Evolutionary conservation across 92 coral and sea anemone species (phyloP).

Genomic region (Anthopleura xanthogrammica): DNA sequence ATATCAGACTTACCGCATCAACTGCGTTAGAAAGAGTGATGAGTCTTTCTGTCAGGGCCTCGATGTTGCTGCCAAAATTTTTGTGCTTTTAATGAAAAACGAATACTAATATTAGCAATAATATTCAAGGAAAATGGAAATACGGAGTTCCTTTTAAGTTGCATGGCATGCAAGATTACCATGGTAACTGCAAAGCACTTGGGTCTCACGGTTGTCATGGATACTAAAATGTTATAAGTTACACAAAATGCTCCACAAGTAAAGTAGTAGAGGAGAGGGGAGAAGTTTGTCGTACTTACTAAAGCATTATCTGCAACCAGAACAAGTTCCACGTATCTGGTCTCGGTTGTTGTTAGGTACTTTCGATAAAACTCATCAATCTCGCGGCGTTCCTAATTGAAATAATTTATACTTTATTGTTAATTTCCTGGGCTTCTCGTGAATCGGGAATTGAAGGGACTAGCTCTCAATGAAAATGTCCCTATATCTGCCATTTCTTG

Average conservation of each 20-base stretch:
- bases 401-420: too few relatives aligned
- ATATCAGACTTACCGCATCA: conserved; percentile 26
- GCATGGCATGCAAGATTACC: too few relatives aligned
- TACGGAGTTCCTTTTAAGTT: too few relatives aligned
- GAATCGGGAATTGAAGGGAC: too few relatives aligned
- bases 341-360: conserved; percentile 45
- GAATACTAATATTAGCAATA: too few relatives aligned
- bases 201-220: too few relatives aligned
- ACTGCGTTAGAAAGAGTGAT: conserved; percentile 34
- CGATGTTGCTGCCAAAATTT: conserved; percentile 35
- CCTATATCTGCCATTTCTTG: too few relatives aligned
- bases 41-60: conserved; percentile 23
- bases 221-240: too few relatives aligned
- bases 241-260: neutral
- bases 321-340: conserved; percentile 60
- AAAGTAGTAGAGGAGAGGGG: too few relatives aligned
- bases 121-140: too few relatives aligned
- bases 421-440: neutral
- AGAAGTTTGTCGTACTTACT: conserved; percentile 30
- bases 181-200: too few relatives aligned
- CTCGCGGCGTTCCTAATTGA: conserved; percentile 39
- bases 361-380: conserved; percentile 54
- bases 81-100: conserved; percentile 21
- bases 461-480: too few relatives aligned
- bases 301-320: conserved; percentile 58